Conservation (phyloP, 2,797 vertebrate species). For the Malurus leucopterus region DNA sequence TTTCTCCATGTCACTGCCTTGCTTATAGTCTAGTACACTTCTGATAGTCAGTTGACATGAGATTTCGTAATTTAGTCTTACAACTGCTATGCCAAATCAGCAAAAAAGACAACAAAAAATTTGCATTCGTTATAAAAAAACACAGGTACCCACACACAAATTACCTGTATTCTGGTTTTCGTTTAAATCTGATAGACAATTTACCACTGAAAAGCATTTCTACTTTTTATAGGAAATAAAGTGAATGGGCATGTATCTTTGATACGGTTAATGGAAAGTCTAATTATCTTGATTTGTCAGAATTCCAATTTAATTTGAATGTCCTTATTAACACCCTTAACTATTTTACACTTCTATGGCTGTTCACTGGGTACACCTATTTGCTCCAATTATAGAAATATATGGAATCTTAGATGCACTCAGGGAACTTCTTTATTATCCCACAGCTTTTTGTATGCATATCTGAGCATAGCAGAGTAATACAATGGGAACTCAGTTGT, state of each 20-base stretch:
- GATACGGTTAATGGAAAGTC: conserved; percentile 50
- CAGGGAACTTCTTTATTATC: background rate
- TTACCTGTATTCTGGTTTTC: background rate
- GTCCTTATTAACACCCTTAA: background rate
- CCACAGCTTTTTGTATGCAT: background rate
- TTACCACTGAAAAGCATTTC: background rate
- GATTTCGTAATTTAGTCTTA: background rate
- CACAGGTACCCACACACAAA: background rate
- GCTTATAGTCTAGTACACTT: background rate
- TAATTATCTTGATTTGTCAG: conserved; percentile 41
- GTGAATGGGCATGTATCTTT: conserved; percentile 68
- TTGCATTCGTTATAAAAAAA: background rate
- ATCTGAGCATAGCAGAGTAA: background rate
- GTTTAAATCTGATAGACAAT: background rate
- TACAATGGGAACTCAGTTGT: background rate
- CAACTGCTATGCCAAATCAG: background rate
- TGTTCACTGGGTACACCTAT: background rate
- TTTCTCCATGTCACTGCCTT: background rate
- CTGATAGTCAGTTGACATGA: background rate
- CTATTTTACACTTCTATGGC: background rate
- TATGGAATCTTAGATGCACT: background rate
- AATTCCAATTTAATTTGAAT: background rate
- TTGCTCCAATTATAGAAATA: background rate
- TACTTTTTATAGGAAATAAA: conserved; percentile 66
- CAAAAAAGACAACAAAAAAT: background rate